These are phyloP conservation scores for Diachrysia chrysitis DNA, from an alignment of 2,888 invertebrate genomes.

Conservation along the genomic window DNA sequence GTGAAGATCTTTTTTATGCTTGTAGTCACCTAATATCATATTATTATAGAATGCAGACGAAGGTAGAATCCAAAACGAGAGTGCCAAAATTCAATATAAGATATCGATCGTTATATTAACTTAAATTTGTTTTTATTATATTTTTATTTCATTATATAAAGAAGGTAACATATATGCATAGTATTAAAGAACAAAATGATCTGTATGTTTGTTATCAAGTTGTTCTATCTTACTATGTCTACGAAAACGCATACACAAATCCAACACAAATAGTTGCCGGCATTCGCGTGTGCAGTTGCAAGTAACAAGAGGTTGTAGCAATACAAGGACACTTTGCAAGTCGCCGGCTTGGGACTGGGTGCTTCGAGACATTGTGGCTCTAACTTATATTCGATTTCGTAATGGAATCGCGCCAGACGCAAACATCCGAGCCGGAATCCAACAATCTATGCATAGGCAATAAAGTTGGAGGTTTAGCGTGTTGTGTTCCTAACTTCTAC, in stretches of 20 bases:
- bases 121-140: too few species aligned
- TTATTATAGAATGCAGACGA: too few species aligned
- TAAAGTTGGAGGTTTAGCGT: slow-evolving; percentile 40
- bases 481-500: slow-evolving; percentile 18
- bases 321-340: slow-evolving; percentile 62
- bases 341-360: slow-evolving; percentile 54
- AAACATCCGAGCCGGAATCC: slow-evolving; percentile 45
- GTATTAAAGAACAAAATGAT: too few species aligned
- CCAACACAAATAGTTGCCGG: slow-evolving; percentile 11
- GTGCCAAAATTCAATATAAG: too few species aligned
- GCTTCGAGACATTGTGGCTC: slow-evolving; percentile 62
- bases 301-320: slow-evolving; percentile 68
- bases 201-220: neutral
- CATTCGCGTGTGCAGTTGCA: slow-evolving; percentile 64
- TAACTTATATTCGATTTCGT: slow-evolving; percentile 76
- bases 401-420: slow-evolving; percentile 66
- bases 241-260: neutral
- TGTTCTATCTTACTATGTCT: too few species aligned
- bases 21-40: too few species aligned
- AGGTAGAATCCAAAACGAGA: too few species aligned
- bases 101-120: too few species aligned
- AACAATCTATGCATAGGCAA: slow-evolving; percentile 48
- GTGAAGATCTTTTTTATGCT: too few species aligned
- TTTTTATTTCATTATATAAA: too few species aligned
- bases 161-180: too few species aligned